A percentile compares a stretch with the other conserved stretches of the same genome.
Evolutionary conservation across 2,888 invertebrate species (phyloP).

Genomic region (Apeira syringaria): DNA sequence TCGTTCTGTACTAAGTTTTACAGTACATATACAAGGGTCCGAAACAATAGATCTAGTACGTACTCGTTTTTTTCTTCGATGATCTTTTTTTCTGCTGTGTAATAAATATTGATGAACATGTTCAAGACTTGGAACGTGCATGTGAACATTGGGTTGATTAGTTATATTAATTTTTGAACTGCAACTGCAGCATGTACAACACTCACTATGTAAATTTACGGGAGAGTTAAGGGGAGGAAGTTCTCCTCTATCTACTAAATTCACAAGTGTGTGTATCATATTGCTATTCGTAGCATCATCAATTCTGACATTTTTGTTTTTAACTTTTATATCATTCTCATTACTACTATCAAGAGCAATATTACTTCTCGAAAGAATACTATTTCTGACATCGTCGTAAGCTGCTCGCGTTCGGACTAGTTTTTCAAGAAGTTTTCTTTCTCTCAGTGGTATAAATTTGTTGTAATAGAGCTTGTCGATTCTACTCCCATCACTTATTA

Average conservation of each 20-base stretch:
- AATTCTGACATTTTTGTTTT: slow-evolving; percentile 15
- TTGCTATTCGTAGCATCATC: slow-evolving; percentile 30
- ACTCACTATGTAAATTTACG: slow-evolving; percentile 36
- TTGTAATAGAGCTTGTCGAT: slow-evolving; percentile 46
- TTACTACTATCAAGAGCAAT: slow-evolving; percentile 20
- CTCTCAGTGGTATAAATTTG: slow-evolving; percentile 48
- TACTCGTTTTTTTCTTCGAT: slow-evolving; percentile 26
- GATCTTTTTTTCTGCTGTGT: slow-evolving; percentile 21
- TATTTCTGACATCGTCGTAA: slow-evolving; percentile 50
- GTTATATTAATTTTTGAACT: slow-evolving; percentile 32
- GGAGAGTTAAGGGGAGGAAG: slow-evolving; percentile 32
- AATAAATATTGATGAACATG: slow-evolving; percentile 27
- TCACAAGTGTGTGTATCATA: slow-evolving; percentile 37
- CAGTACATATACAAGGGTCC: slow-evolving; percentile 46
- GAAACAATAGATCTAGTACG: slow-evolving; percentile 40
- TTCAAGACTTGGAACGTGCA: slow-evolving; percentile 25
- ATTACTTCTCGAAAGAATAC: slow-evolving; percentile 41
- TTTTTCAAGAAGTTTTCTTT: slow-evolving; percentile 50
- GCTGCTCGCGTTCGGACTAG: slow-evolving; percentile 49
- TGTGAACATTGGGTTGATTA: slow-evolving; percentile 27
- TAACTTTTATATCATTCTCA: slow-evolving; percentile 19
- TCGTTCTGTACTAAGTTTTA: slow-evolving; percentile 30
- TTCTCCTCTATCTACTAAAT: slow-evolving; percentile 46
- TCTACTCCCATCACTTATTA: slow-evolving; percentile 29
- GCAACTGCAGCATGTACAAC: slow-evolving; percentile 46